phyloP scores from a whole-genome alignment of 2,113 vertebrate species.

The Anarrhichthys ocellatus region DNA sequence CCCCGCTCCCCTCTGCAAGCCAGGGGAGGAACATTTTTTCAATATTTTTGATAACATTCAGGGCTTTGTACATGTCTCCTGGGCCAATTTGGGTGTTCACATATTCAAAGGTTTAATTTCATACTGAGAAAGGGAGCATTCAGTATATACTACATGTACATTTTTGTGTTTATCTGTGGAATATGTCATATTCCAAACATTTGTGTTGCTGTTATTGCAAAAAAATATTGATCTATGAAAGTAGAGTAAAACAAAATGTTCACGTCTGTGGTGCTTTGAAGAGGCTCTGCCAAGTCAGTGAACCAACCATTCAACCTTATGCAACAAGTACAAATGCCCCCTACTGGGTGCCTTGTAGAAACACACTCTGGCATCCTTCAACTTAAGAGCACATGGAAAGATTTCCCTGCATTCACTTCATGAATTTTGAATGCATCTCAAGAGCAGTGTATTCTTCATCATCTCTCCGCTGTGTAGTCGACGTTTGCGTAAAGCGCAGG shows the following conservation, averaged over 20 bases:
- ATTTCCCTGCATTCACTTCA: constrained; percentile 35
- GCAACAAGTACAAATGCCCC: constrained; percentile 61
- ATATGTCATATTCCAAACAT: not conserved
- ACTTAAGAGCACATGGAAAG: constrained; percentile 44
- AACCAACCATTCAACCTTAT: constrained; percentile 12
- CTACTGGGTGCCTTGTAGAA: constrained; percentile 37
- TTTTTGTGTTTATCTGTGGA: not conserved
- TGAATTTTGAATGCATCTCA: constrained; percentile 42
- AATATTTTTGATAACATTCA: constrained; percentile 59
- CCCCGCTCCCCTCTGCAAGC: constrained; percentile 29
- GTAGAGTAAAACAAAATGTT: not conserved
- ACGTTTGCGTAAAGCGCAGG: not conserved
- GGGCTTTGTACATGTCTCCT: constrained; percentile 40
- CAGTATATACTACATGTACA: not conserved
- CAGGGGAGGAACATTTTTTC: constrained; percentile 55
- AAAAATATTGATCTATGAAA: not conserved
- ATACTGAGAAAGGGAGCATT: constrained; percentile 11
- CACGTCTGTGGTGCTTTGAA: constrained; percentile 3
- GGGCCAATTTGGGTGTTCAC: constrained; percentile 35
- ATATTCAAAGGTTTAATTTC: constrained; percentile 32
- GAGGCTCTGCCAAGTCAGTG: not conserved
- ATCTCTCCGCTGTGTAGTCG: not conserved
- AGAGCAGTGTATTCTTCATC: constrained; percentile 25
- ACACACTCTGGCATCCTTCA: constrained; percentile 9
- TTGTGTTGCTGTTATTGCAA: not conserved